These are phyloP conservation scores for Cyclophora albipunctata DNA, from an alignment of 2,888 invertebrate species.

Conservation along the genomic window DNA sequence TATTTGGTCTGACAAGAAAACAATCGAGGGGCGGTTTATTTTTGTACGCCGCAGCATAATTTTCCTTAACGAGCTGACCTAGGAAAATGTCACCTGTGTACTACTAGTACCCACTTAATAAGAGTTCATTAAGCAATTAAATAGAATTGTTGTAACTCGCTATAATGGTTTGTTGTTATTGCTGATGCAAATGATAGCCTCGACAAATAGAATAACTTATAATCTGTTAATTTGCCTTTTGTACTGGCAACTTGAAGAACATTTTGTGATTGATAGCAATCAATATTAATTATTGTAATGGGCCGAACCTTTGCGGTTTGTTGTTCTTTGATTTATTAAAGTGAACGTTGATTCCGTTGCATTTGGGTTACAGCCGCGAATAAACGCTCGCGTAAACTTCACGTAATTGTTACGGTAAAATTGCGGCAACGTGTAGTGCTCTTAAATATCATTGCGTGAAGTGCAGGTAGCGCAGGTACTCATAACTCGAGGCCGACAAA, in stretches of 20 bases:
- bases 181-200: conserved; percentile 2
- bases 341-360: too few relatives aligned
- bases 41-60: conserved; percentile 35
- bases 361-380: neutral
- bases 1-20: conserved; percentile 27
- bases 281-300: too few relatives aligned
- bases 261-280: too few relatives aligned
- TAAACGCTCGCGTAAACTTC: conserved; percentile 1
- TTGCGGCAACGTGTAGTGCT: conserved; percentile 13
- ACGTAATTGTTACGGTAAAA: conserved; percentile 1
- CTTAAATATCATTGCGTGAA: conserved; percentile 14
- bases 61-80: conserved; percentile 36
- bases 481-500: conserved; percentile 16
- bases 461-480: conserved; percentile 6
- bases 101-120: conserved; percentile 28
- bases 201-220: conserved; percentile 11
- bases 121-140: conserved; percentile 61
- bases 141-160: conserved; percentile 46
- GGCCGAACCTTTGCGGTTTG: too few relatives aligned
- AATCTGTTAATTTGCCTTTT: conserved; percentile 2
- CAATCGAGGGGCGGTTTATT: conserved; percentile 38
- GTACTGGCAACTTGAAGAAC: too few relatives aligned
- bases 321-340: too few relatives aligned
- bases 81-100: conserved; percentile 39
- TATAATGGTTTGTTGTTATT: conserved; percentile 43